Evolutionary conservation across 1,140 invertebrate genomes (phyloP).

Genomic region (Branchinecta lindahli): DNA sequence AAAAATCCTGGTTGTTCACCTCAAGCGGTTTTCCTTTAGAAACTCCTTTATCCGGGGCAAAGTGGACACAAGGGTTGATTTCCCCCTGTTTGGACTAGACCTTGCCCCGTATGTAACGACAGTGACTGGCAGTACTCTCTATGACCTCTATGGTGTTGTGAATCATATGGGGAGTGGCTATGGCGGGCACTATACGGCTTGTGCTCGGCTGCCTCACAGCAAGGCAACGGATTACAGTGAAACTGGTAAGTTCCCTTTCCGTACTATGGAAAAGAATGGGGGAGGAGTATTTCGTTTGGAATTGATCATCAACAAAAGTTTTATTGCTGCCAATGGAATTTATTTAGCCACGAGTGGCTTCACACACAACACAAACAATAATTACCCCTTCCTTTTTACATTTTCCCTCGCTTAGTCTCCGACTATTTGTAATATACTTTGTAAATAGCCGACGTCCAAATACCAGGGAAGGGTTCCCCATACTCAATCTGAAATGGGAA

Average conservation of each 20-base stretch:
- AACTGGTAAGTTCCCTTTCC: constrained; percentile 28
- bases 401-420: too few relatives aligned
- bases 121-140: constrained; percentile 29
- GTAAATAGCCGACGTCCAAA: too few relatives aligned
- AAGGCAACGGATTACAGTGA: constrained; percentile 26
- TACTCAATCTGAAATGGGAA: too few relatives aligned
- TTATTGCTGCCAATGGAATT: too few relatives aligned
- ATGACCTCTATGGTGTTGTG: constrained; percentile 38
- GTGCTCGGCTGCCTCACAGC: constrained; percentile 29
- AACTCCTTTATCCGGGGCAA: constrained; percentile 33
- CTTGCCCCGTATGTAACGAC: constrained; percentile 29
- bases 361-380: too few relatives aligned
- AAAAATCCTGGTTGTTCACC: constrained; percentile 32
- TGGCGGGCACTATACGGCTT: constrained; percentile 38
- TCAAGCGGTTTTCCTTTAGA: constrained; percentile 34
- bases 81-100: constrained; percentile 35
- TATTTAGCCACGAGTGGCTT: too few relatives aligned
- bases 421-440: too few relatives aligned
- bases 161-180: constrained; percentile 37
- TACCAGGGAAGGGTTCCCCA: too few relatives aligned
- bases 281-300: too few relatives aligned
- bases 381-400: too few relatives aligned
- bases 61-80: constrained; percentile 36
- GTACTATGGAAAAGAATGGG: too few relatives aligned
- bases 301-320: too few relatives aligned